phyloP scores from a whole-genome alignment of 2,797 vertebrate genomes.

The Helostoma temminkii region DNA sequence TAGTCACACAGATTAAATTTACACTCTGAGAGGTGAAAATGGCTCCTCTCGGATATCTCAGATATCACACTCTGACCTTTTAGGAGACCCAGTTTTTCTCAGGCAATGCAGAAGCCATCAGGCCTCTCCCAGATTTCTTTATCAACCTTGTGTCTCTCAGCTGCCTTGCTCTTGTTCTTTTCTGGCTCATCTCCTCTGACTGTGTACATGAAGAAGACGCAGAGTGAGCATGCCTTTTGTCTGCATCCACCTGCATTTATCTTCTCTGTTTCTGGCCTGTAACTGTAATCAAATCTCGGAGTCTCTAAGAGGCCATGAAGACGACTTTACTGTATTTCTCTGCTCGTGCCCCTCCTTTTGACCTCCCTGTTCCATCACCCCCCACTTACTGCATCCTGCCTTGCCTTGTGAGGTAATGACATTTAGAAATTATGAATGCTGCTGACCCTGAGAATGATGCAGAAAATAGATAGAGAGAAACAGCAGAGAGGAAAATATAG shows the following conservation, averaged over 20 bases:
- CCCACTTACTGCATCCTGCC: conserved; percentile 54
- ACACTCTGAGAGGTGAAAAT: conserved; percentile 46
- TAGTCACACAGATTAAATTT: conserved; percentile 54
- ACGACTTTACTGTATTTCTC: conserved; percentile 44
- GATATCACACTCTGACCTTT: conserved; percentile 58
- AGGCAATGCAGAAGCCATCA: conserved; percentile 3
- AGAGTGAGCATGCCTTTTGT: conserved; percentile 1
- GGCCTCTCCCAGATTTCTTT: conserved; percentile 26
- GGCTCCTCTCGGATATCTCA: conserved; percentile 52
- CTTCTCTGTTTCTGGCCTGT: conserved; percentile 53
- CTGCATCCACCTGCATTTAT: conserved; percentile 47
- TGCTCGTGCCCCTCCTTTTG: conserved; percentile 20
- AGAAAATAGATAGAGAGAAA: conserved; percentile 30
- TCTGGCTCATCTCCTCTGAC: conserved; percentile 11
- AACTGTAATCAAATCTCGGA: conserved; percentile 69
- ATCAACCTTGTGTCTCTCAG: conserved; percentile 14
- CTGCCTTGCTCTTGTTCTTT: conserved; percentile 19
- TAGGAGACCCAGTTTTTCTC: conserved; percentile 36
- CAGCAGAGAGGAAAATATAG: conserved; percentile 19
- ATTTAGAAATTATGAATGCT: conserved; percentile 65
- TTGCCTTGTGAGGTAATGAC: conserved; percentile 59
- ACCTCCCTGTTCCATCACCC: conserved; percentile 44
- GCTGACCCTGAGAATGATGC: conserved; percentile 42
- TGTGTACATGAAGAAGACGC: conserved; percentile 7
- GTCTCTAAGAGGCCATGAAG: conserved; percentile 50